Percentiles rank a stretch among this genome's conserved stretches.
phyloP scores from a whole-genome alignment of 2,888 invertebrate genomes.

The Pherbina coryleti region DNA sequence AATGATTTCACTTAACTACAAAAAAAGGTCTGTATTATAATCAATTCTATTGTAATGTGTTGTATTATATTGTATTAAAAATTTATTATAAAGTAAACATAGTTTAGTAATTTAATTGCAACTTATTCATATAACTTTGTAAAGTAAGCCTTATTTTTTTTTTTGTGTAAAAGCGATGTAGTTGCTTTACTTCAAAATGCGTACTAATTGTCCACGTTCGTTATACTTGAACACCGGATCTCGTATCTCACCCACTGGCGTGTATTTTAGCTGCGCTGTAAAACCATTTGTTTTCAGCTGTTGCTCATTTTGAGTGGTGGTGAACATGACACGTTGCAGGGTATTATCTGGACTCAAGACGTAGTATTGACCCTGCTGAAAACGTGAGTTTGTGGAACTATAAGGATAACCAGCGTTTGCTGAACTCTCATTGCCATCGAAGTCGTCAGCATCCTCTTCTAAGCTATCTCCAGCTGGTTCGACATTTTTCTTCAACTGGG shows the following conservation, averaged over 20 bases:
- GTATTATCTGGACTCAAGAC: conserved; percentile 66
- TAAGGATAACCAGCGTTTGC: conserved; percentile 22
- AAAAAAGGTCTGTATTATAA: too few species aligned
- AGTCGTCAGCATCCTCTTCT: conserved; percentile 15
- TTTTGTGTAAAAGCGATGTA: too few species aligned
- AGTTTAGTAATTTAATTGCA: too few species aligned
- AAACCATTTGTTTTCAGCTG: conserved; percentile 62
- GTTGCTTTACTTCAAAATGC: conserved; percentile 57
- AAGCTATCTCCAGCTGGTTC: conserved; percentile 22
- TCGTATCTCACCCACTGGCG: conserved; percentile 66
- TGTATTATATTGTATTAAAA: too few species aligned
- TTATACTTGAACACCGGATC: conserved; percentile 69
- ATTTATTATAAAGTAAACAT: too few species aligned
- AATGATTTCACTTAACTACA: too few species aligned
- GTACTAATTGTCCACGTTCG: conserved; percentile 64
- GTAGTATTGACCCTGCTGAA: conserved; percentile 67
- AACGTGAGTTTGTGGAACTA: conserved; percentile 14
- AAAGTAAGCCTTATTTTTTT: too few species aligned
- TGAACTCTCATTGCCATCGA: background rate
- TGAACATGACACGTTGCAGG: conserved; percentile 66
- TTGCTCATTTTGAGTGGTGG: conserved; percentile 61
- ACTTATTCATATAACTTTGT: background rate
- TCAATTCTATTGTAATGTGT: too few species aligned
- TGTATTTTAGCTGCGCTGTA: conserved; percentile 66
- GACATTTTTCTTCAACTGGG: conserved; percentile 4